Conservation (phyloP, 2,888 invertebrate genomes). For the Dascillus cervinus region DNA sequence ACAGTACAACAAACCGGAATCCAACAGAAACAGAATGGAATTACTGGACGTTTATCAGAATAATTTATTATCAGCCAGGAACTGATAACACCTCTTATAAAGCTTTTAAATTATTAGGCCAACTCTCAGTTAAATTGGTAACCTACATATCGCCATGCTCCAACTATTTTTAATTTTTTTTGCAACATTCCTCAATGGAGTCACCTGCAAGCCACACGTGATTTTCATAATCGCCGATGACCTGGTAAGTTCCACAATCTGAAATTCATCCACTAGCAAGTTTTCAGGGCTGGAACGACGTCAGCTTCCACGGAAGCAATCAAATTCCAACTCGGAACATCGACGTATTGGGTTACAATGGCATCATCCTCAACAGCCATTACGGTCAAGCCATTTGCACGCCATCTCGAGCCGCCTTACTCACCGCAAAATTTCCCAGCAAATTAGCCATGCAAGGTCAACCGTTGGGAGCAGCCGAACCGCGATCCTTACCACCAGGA, state of each 20-base stretch:
- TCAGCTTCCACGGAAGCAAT: slow-evolving; percentile 80
- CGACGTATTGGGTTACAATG: slow-evolving; percentile 76
- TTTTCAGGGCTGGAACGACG: slow-evolving; percentile 86
- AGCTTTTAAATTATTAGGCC: no score
- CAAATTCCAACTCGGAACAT: slow-evolving; percentile 88
- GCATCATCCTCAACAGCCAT: slow-evolving; percentile 76
- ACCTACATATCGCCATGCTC: no score
- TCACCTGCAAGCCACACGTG: no score
- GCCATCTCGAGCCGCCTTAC: slow-evolving; percentile 71
- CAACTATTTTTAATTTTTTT: not conserved
- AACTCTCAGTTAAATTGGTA: no score
- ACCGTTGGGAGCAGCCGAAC: slow-evolving; percentile 59
- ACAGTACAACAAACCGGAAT: no score
- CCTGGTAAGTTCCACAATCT: no score
- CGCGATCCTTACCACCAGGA: slow-evolving; percentile 62
- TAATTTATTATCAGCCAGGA: no score
- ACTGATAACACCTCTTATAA: no score
- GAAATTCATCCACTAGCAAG: no score
- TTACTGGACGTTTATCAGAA: no score
- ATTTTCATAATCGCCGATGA: slow-evolving; percentile 72
- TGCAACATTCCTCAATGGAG: no score
- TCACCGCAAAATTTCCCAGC: slow-evolving; percentile 83
- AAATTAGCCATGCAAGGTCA: slow-evolving; percentile 67
- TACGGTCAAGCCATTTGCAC: slow-evolving; percentile 83
- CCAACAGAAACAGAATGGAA: no score